phyloP scores from a whole-genome alignment of 2,113 vertebrate species.

The Xenopus borealis region DNA sequence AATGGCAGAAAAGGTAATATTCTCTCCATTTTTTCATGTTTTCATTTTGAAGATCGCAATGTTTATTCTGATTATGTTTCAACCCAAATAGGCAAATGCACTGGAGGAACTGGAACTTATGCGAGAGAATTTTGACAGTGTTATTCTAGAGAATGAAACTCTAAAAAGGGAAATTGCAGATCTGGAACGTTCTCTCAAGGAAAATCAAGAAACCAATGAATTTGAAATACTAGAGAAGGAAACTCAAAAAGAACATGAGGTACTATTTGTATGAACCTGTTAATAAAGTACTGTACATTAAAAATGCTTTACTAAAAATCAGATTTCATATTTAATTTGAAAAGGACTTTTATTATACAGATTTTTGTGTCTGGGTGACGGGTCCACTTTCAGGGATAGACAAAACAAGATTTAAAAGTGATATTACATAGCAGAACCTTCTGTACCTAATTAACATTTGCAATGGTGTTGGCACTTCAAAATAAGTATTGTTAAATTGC shows the following conservation, averaged over 20 bases:
- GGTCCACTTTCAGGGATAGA: no score
- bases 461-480: no score
- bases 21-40: neutral
- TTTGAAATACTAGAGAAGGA: slow-evolving; percentile 80
- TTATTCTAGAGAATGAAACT: slow-evolving; percentile 65
- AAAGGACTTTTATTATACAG: no score
- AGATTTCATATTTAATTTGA: no score
- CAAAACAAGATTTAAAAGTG: no score
- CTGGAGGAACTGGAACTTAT: slow-evolving; percentile 61
- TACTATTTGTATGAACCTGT: no score
- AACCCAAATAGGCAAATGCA: slow-evolving; percentile 61
- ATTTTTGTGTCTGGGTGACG: no score
- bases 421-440: no score
- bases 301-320: no score
- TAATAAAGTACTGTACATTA: no score
- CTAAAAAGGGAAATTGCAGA: slow-evolving; percentile 67
- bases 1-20: slow-evolving; percentile 70
- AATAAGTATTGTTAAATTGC: no score
- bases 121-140: slow-evolving; percentile 61
- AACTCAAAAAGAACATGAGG: slow-evolving; percentile 76
- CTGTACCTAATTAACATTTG: no score
- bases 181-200: slow-evolving; percentile 68
- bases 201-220: slow-evolving; percentile 75
- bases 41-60: neutral
- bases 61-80: slow-evolving; percentile 3